Percentiles rank a stretch among this genome's conserved stretches.
Conservation (phyloP, 92 coral and sea anemone genomes). For the Bergia sp. region DNA sequence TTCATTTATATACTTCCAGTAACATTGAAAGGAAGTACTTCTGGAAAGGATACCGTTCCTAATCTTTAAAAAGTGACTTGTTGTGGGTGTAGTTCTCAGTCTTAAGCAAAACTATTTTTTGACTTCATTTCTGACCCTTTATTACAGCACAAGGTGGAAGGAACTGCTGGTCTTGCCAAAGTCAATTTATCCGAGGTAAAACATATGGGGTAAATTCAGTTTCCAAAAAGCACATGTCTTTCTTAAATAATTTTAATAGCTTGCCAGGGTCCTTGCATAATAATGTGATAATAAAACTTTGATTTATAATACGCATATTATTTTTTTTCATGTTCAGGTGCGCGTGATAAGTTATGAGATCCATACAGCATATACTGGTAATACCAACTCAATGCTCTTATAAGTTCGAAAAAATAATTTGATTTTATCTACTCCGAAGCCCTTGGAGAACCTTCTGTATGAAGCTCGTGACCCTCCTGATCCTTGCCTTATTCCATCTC, state of each 20-base stretch:
- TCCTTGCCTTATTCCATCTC: conserved; percentile 76
- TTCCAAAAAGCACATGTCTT: neutral
- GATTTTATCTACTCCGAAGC: conserved; percentile 29
- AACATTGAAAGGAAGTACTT: no score
- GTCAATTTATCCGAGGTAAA: conserved; percentile 43
- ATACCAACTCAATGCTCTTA: neutral
- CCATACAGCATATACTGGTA: no score
- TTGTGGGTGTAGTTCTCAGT: no score
- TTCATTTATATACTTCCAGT: no score
- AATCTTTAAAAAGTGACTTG: no score
- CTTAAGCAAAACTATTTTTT: neutral
- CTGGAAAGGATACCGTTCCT: no score
- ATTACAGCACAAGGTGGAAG: conserved; percentile 50
- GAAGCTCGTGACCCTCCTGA: conserved; percentile 68
- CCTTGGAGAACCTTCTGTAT: conserved; percentile 57
- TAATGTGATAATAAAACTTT: no score
- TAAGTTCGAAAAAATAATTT: neutral
- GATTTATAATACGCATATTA: no score
- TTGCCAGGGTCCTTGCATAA: no score
- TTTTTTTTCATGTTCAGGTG: no score
- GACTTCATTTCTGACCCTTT: neutral
- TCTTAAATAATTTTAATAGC: no score
- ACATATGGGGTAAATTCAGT: neutral
- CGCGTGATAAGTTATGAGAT: no score
- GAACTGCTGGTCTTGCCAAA: conserved; percentile 25